A percentile compares a stretch with the other conserved stretches of the same genome.
Conservation (phyloP, 1,140 invertebrate genomes). For the Halesus radiatus region DNA sequence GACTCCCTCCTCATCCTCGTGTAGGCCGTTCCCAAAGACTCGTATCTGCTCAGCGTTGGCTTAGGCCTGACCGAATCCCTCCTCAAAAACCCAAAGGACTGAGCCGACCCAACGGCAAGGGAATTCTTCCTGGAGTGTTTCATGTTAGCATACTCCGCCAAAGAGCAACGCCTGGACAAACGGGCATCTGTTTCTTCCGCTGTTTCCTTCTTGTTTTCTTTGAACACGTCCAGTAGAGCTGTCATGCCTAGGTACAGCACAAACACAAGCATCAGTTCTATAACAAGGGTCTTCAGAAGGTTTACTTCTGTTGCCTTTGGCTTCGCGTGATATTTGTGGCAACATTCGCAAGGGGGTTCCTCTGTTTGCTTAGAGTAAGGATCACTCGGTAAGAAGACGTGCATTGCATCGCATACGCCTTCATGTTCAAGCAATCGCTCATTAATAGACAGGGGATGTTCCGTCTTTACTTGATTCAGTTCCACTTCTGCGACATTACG, state of each 20-base stretch:
- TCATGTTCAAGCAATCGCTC: constrained; percentile 7
- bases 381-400: constrained; percentile 34
- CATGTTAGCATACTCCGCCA: constrained; percentile 52
- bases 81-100: not conserved
- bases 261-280: constrained; percentile 38
- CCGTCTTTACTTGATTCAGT: not conserved
- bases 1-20: constrained; percentile 51
- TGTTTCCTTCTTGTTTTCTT: constrained; percentile 33
- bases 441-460: not conserved
- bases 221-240: constrained; percentile 40
- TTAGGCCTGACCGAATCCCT: constrained; percentile 1
- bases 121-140: constrained; percentile 52
- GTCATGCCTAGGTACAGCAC: constrained; percentile 30
- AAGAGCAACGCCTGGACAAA: constrained; percentile 40
- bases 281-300: not conserved
- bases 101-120: not conserved
- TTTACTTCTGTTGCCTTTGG: not conserved
- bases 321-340: not conserved
- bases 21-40: constrained; percentile 48
- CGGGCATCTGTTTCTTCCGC: constrained; percentile 1
- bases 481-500: not conserved
- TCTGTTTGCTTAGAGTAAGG: not conserved
- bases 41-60: constrained; percentile 26
- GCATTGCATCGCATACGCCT: constrained; percentile 43
- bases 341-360: not conserved